A percentile compares a stretch with the other conserved stretches of the same genome.
Conservation (phyloP, 2,797 vertebrate species). For the Phalloptychus januarius region DNA sequence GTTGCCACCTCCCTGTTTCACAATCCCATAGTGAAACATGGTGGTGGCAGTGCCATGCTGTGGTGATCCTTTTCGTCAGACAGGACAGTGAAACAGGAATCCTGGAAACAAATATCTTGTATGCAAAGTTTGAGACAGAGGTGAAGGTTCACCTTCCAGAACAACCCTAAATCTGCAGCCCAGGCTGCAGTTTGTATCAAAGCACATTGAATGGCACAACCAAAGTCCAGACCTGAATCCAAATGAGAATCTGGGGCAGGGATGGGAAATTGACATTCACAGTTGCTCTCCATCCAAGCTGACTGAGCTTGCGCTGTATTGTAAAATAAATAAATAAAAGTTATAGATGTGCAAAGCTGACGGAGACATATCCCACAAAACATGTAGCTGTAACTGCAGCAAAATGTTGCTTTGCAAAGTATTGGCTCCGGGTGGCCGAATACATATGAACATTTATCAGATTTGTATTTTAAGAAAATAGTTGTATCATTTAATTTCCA, state of each 20-base stretch:
- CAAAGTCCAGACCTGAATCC: slow-evolving; percentile 11
- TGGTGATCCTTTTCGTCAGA: not conserved
- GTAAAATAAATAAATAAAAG: slow-evolving; percentile 1
- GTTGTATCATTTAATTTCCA: not conserved
- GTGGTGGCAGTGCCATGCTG: not conserved
- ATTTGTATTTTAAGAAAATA: not conserved
- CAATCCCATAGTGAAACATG: not conserved
- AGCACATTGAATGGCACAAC: not conserved
- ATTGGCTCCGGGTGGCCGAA: not conserved
- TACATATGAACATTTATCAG: not conserved
- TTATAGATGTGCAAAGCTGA: not conserved
- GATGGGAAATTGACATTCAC: slow-evolving; percentile 1
- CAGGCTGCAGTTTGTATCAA: not conserved
- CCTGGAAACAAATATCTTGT: not conserved
- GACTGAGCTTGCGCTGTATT: not conserved
- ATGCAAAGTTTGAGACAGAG: not conserved
- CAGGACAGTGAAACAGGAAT: not conserved
- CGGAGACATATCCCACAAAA: not conserved
- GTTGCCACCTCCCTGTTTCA: too few species aligned
- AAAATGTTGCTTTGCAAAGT: not conserved
- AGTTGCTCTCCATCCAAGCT: not conserved
- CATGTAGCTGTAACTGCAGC: not conserved
- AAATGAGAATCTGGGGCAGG: not conserved
- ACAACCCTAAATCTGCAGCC: not conserved
- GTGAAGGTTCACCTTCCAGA: not conserved